These are phyloP conservation scores for Passer domesticus DNA, from an alignment of 2,113 vertebrate genomes.

Conservation along the genomic window DNA sequence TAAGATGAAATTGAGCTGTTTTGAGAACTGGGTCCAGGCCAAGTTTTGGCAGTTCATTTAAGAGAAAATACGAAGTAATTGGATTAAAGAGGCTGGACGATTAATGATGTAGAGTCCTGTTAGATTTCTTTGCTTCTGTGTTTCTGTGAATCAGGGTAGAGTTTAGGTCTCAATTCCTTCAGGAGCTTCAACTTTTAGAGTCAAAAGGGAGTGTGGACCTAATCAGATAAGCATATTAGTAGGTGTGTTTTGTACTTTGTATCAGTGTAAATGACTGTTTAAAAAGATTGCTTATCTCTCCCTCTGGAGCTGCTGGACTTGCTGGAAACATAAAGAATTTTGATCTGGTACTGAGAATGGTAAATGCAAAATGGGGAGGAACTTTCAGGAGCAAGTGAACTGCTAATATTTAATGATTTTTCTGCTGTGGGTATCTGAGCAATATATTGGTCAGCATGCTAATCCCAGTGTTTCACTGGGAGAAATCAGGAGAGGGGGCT, in stretches of 20 bases:
- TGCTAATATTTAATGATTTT: not conserved
- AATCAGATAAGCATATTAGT: not conserved
- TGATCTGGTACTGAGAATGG: not conserved
- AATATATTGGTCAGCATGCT: not conserved
- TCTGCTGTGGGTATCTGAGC: not conserved
- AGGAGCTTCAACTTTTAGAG: not conserved
- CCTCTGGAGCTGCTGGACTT: not conserved
- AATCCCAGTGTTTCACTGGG: not conserved
- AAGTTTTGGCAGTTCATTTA: constrained; percentile 18
- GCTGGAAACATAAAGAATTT: not conserved
- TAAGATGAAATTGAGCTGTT: constrained; percentile 5
- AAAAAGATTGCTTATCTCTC: not conserved
- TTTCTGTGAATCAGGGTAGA: not conserved
- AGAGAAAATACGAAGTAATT: constrained; percentile 40
- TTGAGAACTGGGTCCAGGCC: not conserved
- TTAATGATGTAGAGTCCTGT: not conserved
- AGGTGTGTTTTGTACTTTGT: not conserved
- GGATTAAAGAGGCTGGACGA: not conserved
- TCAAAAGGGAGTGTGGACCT: not conserved
- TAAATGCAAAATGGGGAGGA: not conserved
- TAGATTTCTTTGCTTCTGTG: not conserved
- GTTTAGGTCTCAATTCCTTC: not conserved
- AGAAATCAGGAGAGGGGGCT: not conserved
- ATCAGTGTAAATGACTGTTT: not conserved
- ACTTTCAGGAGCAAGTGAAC: not conserved